Base-by-base conservation (phyloP, 2,113 vertebrate species). In the Tragelaphus scriptus region DNA sequence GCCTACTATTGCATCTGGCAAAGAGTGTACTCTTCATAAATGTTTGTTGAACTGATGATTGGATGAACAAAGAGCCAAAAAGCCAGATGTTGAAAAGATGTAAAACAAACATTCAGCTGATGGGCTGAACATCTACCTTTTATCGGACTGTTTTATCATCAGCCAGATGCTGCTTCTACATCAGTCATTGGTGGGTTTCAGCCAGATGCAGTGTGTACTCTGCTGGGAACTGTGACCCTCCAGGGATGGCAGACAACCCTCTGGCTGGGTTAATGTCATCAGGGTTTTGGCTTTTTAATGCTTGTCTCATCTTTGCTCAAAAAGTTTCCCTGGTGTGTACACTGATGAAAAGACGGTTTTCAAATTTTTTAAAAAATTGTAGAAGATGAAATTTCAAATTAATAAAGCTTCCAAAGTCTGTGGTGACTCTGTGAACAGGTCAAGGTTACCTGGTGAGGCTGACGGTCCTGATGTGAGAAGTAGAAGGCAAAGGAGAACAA, bases 21-120 rank as follows among this genome's bases (percentile, higher is more conserved):
- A 90, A 96, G 25, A 95, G 17, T 26, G 44, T 32, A 32, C 9
- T 90, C 63, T 96, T 94, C 65, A 88, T 94, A 96, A 96, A 96
- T 87, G 95, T 91, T 89, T 94, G 85, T 32, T 95, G 93, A 94
- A 91, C 59, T 88, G 93, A 95, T 94, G 87, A 97, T 7, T 90
- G 49, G 85, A 79, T 97, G 81, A 92, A 95, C 13, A 11, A 97
- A 91, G 80, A 61, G 92, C 47, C 79, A 63, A 21, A 49, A 68
- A 80, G 40, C 91, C 96, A 93, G 92, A 97, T 98, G 90, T 77
- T 93, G 95, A 86, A 96, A 97, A 95, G 95, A 90, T 90, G 49
- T 93, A 93, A 96, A 95, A 77, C 63, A 89, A 92, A 81, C 36
- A 97, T 75, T 30, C 91, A 65, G 71, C n/a, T 55, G 85, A 88